These are phyloP conservation scores for Timema cristinae DNA, from an alignment of 2,888 invertebrate genomes.

Conservation along the genomic window DNA sequence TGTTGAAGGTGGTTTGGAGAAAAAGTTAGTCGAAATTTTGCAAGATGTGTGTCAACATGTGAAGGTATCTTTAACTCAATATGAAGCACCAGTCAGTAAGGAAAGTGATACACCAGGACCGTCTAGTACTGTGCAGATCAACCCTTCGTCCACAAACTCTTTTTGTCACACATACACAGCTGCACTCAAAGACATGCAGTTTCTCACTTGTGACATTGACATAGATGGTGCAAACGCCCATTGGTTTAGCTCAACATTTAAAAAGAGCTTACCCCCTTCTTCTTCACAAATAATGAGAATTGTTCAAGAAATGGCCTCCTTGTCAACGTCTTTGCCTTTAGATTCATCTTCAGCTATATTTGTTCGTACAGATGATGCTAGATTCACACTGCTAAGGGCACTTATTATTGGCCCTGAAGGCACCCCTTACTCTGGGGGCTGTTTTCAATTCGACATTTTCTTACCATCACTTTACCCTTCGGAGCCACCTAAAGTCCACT, in stretches of 20 bases:
- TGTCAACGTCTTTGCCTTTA: conserved; percentile 32
- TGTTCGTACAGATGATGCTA: conserved; percentile 32
- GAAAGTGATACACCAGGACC: too few species aligned
- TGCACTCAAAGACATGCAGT: conserved; percentile 30
- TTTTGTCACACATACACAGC: conserved; percentile 22
- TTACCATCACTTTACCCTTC: conserved; percentile 28
- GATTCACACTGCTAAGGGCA: conserved; percentile 31
- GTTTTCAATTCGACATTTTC: conserved; percentile 32
- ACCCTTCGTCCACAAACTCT: neutral
- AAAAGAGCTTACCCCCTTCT: conserved; percentile 27
- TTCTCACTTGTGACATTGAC: conserved; percentile 31
- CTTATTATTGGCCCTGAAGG: conserved; percentile 33
- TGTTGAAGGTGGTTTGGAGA: neutral
- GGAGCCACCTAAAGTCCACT: conserved; percentile 29
- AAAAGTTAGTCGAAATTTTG: conserved; percentile 24
- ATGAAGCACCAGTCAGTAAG: too few species aligned
- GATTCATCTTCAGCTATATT: conserved; percentile 32
- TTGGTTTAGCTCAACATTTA: conserved; percentile 27
- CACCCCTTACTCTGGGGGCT: conserved; percentile 31
- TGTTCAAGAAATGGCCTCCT: conserved; percentile 33
- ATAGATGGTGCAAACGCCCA: conserved; percentile 26
- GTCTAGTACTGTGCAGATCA: neutral
- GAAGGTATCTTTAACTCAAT: neutral
- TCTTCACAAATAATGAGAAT: conserved; percentile 31
- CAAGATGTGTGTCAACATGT: conserved; percentile 26